Evolutionary conservation across 1,140 invertebrate species (phyloP).

Genomic region (Platorchestia sp.): DNA sequence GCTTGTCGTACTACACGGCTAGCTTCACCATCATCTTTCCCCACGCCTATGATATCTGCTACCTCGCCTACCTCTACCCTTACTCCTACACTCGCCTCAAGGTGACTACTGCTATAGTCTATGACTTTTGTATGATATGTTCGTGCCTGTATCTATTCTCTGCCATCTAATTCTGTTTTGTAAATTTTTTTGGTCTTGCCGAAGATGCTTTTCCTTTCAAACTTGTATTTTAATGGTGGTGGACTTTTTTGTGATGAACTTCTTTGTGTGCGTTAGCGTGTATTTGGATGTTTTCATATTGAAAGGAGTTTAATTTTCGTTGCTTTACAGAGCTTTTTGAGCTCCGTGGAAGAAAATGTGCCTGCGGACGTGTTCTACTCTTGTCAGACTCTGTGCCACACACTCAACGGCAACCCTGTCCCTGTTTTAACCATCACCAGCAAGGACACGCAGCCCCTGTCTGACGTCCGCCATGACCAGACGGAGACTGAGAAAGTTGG

Average conservation of each 20-base stretch:
- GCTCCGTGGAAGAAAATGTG: conserved; percentile 75
- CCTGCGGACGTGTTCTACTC: conserved; percentile 73
- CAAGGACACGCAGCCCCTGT: background rate
- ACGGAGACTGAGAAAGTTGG: too few relatives aligned
- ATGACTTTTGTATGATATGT: too few relatives aligned
- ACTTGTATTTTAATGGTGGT: too few relatives aligned
- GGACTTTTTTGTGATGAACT: too few relatives aligned
- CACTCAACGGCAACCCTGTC: conserved; percentile 82
- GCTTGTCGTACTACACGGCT: conserved; percentile 79
- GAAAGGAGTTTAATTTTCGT: too few relatives aligned
- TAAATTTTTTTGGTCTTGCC: too few relatives aligned
- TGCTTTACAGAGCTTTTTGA: conserved; percentile 76
- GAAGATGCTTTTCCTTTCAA: too few relatives aligned
- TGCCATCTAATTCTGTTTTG: too few relatives aligned
- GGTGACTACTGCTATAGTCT: conserved; percentile 71
- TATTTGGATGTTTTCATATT: too few relatives aligned
- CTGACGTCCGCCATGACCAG: background rate
- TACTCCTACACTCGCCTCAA: conserved; percentile 87
- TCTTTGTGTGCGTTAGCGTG: too few relatives aligned
- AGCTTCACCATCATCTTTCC: conserved; percentile 87
- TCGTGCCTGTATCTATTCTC: too few relatives aligned
- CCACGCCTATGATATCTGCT: conserved; percentile 85
- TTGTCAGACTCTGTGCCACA: conserved; percentile 80
- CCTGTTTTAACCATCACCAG: conserved; percentile 85
- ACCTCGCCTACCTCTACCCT: conserved; percentile 92